Evolutionary conservation across 2,888 invertebrate species (phyloP).

Genomic region (Disparrhopalites patrizii): DNA sequence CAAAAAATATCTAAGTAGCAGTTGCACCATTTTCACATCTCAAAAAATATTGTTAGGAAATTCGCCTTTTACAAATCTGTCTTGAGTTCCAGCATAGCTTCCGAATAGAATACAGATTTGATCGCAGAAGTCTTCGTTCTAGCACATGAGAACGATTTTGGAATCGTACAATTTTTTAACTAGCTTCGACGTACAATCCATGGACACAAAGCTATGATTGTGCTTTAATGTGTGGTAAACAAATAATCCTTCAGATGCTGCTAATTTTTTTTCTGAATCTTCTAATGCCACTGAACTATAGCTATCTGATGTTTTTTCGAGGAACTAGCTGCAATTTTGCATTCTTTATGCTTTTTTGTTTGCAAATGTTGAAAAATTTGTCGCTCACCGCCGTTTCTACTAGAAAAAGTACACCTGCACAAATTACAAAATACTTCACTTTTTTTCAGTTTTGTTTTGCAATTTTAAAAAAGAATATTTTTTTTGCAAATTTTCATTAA

Average conservation of each 20-base stretch:
- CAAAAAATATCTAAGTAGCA: neutral
- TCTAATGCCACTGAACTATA: no score
- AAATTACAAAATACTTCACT: no score
- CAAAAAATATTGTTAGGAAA: neutral
- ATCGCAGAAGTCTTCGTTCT: neutral
- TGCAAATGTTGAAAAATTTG: no score
- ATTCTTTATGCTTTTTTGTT: no score
- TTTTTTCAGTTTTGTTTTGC: no score
- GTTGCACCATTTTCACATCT: neutral
- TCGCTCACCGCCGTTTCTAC: no score
- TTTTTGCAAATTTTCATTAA: no score
- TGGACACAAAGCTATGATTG: neutral
- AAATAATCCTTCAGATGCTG: neutral
- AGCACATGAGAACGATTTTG: neutral
- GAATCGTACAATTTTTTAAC: neutral
- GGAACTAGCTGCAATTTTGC: no score
- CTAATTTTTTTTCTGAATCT: neutral
- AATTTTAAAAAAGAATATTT: no score
- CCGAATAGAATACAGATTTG: slow-evolving; percentile 6
- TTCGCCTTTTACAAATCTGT: neutral
- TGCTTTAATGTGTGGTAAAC: neutral
- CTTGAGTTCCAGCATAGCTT: slow-evolving; percentile 20
- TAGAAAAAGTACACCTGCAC: no score
- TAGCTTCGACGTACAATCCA: neutral
- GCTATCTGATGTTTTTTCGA: no score